Evolutionary conservation across 2,113 vertebrate species (phyloP).

Genomic region (Scomber scombrus): DNA sequence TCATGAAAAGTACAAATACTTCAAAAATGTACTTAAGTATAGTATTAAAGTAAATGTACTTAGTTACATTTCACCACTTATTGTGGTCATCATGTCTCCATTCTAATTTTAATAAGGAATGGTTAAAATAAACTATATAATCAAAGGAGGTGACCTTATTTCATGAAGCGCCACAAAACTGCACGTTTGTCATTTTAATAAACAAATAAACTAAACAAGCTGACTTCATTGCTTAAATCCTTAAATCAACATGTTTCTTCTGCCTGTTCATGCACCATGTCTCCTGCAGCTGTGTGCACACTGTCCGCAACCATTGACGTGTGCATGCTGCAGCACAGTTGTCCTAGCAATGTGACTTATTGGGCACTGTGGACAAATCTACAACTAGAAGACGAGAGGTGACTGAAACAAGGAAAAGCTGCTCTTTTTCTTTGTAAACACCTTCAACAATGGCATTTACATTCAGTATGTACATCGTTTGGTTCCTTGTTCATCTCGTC

Average conservation of each 20-base stretch:
- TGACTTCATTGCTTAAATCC: no score
- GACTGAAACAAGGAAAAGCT: not conserved
- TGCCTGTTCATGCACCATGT: no score
- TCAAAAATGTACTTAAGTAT: no score
- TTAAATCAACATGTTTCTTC: no score
- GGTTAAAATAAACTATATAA: not conserved
- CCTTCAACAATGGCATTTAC: not conserved
- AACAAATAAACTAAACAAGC: no score
- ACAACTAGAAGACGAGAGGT: not conserved
- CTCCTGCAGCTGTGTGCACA: no score
- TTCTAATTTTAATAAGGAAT: slow-evolving; percentile 2
- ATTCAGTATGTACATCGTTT: not conserved
- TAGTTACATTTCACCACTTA: no score
- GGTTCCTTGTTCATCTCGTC: not conserved
- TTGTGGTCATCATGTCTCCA: slow-evolving; percentile 1
- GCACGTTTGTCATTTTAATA: no score
- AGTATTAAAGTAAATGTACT: no score
- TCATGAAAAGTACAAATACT: no score
- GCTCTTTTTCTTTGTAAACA: not conserved
- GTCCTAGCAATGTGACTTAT: not conserved
- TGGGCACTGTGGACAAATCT: not conserved
- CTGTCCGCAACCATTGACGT: not conserved
- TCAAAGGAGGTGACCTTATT: not conserved
- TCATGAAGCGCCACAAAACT: not conserved
- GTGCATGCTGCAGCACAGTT: not conserved